phyloP scores from a whole-genome alignment of 2,888 invertebrate genomes.

The Dolichomitus sp. region DNA sequence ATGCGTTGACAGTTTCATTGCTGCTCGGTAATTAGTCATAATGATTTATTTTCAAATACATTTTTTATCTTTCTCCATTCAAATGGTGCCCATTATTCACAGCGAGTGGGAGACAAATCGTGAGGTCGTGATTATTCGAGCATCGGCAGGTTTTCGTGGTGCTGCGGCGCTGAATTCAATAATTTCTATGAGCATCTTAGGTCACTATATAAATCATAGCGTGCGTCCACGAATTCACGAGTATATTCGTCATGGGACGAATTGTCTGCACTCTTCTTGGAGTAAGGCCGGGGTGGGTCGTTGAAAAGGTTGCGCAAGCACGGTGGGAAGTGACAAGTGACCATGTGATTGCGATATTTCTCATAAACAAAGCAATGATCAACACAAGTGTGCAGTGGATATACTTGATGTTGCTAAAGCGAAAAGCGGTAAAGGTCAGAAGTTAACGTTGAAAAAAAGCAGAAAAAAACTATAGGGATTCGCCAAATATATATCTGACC shows the following conservation, averaged over 20 bases:
- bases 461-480: slow-evolving; percentile 41
- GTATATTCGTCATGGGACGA: slow-evolving; percentile 38
- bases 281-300: slow-evolving; percentile 36
- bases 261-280: slow-evolving; percentile 70
- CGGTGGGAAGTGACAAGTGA: slow-evolving; percentile 85
- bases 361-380: slow-evolving; percentile 62
- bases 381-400: slow-evolving; percentile 34
- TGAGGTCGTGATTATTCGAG: slow-evolving; percentile 15
- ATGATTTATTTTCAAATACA: too few relatives aligned
- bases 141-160: not conserved
- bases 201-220: slow-evolving; percentile 54
- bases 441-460: not conserved
- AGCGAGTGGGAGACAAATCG: too few relatives aligned
- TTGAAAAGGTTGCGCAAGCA: slow-evolving; percentile 50
- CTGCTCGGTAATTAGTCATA: too few relatives aligned
- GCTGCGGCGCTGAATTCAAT: slow-evolving; percentile 3
- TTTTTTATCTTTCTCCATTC: too few relatives aligned
- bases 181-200: slow-evolving; percentile 82
- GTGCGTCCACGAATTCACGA: slow-evolving; percentile 43
- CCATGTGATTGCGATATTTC: slow-evolving; percentile 82
- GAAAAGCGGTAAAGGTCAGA: slow-evolving; percentile 10
- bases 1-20: too few relatives aligned
- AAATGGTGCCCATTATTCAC: too few relatives aligned
- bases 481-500: slow-evolving; percentile 53
- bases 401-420: slow-evolving; percentile 7